A percentile compares a stretch with the other conserved stretches of the same genome.
Evolutionary conservation across 2,888 invertebrate species (phyloP).

Genomic region (Synanthedon vespiformis): DNA sequence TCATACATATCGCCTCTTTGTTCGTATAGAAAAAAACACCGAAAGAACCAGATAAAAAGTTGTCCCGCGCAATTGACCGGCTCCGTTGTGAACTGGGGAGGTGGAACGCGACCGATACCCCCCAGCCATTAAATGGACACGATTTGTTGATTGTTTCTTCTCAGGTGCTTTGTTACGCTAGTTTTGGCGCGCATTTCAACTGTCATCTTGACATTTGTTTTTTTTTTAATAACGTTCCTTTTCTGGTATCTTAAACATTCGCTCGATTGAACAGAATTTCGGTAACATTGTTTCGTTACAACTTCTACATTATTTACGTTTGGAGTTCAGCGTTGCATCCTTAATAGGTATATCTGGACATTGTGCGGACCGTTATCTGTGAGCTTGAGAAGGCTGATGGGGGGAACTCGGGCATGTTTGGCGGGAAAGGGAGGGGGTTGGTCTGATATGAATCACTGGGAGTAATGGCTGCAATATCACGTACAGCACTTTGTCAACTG

Average conservation of each 20-base stretch:
- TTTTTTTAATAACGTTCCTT: constrained; percentile 19
- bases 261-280: constrained; percentile 12
- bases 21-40: constrained; percentile 49
- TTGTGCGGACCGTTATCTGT: constrained; percentile 46
- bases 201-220: constrained; percentile 38
- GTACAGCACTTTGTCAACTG: constrained; percentile 71
- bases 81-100: constrained; percentile 67
- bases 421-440: constrained; percentile 19
- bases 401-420: constrained; percentile 19
- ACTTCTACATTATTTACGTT: constrained; percentile 31
- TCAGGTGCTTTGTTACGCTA: constrained; percentile 48
- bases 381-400: constrained; percentile 31
- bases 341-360: constrained; percentile 51
- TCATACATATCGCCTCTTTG: constrained; percentile 68
- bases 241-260: constrained; percentile 11
- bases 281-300: constrained; percentile 14
- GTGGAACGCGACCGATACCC: constrained; percentile 62
- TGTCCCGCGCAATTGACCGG: constrained; percentile 64
- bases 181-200: constrained; percentile 49
- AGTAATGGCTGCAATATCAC: constrained; percentile 70
- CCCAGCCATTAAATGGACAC: constrained; percentile 59
- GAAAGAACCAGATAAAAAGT: constrained; percentile 55
- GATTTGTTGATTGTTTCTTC: constrained; percentile 62
- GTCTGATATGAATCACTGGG: constrained; percentile 64
- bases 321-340: constrained; percentile 34